These are phyloP conservation scores for Gorsachius magnificus DNA, from an alignment of 2,797 vertebrate species.

Conservation along the genomic window DNA sequence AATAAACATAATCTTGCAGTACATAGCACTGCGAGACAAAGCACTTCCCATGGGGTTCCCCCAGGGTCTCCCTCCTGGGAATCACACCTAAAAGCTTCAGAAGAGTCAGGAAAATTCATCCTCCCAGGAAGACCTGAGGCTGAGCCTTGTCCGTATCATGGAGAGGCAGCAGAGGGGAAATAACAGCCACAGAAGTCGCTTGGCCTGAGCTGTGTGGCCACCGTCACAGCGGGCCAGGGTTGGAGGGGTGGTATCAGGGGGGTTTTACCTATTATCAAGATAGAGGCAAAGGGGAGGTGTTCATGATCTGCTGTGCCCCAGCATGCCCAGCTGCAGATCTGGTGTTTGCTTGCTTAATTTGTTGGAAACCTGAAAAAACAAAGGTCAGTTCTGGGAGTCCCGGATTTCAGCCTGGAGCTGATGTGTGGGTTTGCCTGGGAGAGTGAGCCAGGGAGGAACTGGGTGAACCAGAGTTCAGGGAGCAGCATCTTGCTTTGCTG, in stretches of 20 bases:
- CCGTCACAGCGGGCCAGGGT: rapidly evolving
- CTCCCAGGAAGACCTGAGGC: background rate
- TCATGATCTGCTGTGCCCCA: background rate
- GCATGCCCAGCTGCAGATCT: background rate
- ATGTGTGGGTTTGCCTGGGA: background rate
- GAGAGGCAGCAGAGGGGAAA: background rate
- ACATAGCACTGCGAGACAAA: background rate
- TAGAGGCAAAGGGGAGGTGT: background rate
- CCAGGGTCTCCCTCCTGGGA: background rate
- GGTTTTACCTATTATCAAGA: background rate
- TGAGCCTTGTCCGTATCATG: rapidly evolving
- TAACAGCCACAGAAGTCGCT: background rate
- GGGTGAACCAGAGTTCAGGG: background rate
- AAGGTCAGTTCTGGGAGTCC: background rate
- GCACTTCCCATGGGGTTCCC: background rate
- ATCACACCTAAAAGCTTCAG: background rate
- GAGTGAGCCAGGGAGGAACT: background rate
- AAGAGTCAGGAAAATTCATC: background rate
- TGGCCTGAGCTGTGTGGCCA: background rate
- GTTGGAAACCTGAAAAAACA: background rate
- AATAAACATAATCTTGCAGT: background rate
- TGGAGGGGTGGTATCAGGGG: rapidly evolving
- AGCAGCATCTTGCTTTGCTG: background rate
- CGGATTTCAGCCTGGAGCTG: background rate
- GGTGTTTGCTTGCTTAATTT: background rate